phyloP scores from a whole-genome alignment of 2,888 invertebrate genomes.

The Eustalomyia histrio region DNA sequence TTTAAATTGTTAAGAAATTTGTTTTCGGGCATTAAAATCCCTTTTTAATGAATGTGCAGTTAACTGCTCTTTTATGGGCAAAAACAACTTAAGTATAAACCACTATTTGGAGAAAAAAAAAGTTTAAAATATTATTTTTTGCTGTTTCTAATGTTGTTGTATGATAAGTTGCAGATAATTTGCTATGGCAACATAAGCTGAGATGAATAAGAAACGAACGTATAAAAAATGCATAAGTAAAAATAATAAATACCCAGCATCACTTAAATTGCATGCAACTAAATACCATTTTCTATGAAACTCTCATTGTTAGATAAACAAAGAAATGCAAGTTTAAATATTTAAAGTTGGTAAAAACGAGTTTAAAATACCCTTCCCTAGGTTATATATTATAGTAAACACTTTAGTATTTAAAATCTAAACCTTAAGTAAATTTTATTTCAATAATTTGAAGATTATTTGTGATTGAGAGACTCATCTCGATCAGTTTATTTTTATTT shows the following conservation, averaged over 20 bases:
- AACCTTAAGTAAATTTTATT: too few relatives aligned
- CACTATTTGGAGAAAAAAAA: conserved; percentile 30
- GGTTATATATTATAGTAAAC: background rate
- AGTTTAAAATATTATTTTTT: conserved; percentile 14
- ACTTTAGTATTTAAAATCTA: too few relatives aligned
- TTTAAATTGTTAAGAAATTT: too few relatives aligned
- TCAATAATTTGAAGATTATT: too few relatives aligned
- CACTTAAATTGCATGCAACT: background rate
- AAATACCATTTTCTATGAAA: too few relatives aligned
- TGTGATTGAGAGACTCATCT: too few relatives aligned
- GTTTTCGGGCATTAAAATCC: conserved; percentile 15
- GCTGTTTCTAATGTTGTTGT: conserved; percentile 46
- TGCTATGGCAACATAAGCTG: conserved; percentile 51
- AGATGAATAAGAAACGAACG: background rate
- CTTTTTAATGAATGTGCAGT: conserved; percentile 37
- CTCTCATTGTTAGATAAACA: background rate
- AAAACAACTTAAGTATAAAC: conserved; percentile 33
- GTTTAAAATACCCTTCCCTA: too few relatives aligned
- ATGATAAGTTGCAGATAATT: conserved; percentile 52
- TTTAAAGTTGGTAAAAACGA: too few relatives aligned
- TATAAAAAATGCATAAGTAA: background rate
- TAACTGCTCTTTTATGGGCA: conserved; percentile 41
- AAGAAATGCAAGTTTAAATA: background rate
- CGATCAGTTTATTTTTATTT: too few relatives aligned
- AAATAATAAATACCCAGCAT: background rate